These are phyloP conservation scores for Ladona fulva DNA, from an alignment of 1,140 invertebrate species.

Conservation along the genomic window DNA sequence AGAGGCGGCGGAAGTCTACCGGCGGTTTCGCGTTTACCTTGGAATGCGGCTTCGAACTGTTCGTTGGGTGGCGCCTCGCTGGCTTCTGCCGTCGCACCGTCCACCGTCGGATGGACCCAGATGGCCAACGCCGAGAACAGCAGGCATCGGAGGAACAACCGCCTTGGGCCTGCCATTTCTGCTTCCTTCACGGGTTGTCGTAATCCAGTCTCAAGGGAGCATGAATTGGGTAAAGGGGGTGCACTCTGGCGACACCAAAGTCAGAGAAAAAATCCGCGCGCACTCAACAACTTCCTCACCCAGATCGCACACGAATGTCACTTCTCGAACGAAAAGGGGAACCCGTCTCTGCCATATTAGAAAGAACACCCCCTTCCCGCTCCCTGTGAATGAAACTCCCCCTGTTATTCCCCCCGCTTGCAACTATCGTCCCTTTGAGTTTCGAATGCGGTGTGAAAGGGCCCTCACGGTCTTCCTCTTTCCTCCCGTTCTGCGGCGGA, in stretches of 20 bases:
- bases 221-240: not conserved
- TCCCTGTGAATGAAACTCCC: not conserved
- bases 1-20: too few species aligned
- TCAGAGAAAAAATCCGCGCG: not conserved
- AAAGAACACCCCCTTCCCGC: not conserved
- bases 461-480: not conserved
- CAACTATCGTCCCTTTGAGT: too few species aligned
- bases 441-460: too few species aligned
- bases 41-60: not conserved
- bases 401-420: too few species aligned
- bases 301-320: not conserved
- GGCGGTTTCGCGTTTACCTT: not conserved
- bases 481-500: not conserved
- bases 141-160: not conserved
- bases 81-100: not conserved
- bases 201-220: not conserved
- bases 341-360: not conserved
- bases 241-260: not conserved
- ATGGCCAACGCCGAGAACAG: not conserved
- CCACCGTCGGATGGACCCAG: not conserved
- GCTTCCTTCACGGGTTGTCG: not conserved
- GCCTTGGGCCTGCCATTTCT: not conserved
- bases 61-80: not conserved
- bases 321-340: not conserved
- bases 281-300: not conserved